Conservation (phyloP, 2,888 invertebrate species). For the Hofmannophila pseudospretella region DNA sequence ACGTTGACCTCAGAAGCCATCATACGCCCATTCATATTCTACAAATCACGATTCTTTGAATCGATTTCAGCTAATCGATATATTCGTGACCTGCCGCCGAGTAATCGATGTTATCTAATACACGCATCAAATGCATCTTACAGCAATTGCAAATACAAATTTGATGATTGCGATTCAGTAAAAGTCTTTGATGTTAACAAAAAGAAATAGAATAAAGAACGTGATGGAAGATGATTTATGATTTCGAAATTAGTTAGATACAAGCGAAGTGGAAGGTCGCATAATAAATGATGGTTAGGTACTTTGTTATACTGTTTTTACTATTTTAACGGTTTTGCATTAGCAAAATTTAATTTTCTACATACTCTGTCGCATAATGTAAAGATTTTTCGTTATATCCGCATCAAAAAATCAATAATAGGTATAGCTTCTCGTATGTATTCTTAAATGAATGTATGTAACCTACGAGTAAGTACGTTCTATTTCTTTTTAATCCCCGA, state of each 20-base stretch:
- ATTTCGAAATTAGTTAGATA: conserved; percentile 1
- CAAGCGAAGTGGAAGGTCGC: neutral
- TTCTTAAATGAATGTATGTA: too few relatives aligned
- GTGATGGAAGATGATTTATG: conserved; percentile 1
- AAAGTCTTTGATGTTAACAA: conserved; percentile 8
- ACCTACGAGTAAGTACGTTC: too few relatives aligned
- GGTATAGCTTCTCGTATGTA: too few relatives aligned
- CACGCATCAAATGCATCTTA: conserved; percentile 2
- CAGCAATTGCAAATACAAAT: conserved; percentile 3
- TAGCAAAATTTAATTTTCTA: too few relatives aligned
- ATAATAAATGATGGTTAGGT: too few relatives aligned
- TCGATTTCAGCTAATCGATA: conserved; percentile 39
- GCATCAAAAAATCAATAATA: too few relatives aligned
- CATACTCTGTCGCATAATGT: too few relatives aligned
- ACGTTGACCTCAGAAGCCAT: conserved; percentile 48
- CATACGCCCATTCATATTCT: conserved; percentile 38
- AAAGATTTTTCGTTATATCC: too few relatives aligned
- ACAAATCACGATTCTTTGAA: conserved; percentile 43
- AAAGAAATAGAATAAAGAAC: conserved; percentile 3
- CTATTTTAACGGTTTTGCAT: too few relatives aligned
- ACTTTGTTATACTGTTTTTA: neutral
- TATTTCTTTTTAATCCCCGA: too few relatives aligned
- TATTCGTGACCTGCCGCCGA: conserved; percentile 44
- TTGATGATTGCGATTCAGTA: conserved; percentile 7
- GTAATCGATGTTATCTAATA: conserved; percentile 18